Percentiles rank a stretch among this genome's conserved stretches.
These are phyloP conservation scores for Augiades crinisus DNA, from an alignment of 2,888 invertebrate species.

Conservation along the genomic window DNA sequence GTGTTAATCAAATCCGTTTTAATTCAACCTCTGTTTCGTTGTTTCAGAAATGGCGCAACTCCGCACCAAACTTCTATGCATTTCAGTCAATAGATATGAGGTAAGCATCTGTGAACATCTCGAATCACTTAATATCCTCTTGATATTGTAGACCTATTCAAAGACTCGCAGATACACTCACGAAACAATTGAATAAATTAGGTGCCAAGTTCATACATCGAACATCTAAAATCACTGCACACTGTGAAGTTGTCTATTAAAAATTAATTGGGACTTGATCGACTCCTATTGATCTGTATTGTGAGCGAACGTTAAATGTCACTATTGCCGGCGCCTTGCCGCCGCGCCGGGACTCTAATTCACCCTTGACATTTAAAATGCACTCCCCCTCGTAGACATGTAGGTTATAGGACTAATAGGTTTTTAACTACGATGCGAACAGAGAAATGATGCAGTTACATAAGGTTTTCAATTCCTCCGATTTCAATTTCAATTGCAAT, in stretches of 20 bases:
- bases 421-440: neutral
- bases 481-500: slow-evolving; percentile 13
- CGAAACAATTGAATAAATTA: slow-evolving; percentile 16
- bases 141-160: neutral
- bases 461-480: slow-evolving; percentile 5
- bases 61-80: slow-evolving; percentile 71
- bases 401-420: neutral
- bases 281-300: slow-evolving; percentile 71
- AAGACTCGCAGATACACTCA: neutral
- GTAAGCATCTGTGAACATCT: slow-evolving; percentile 45
- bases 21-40: slow-evolving; percentile 19
- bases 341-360: slow-evolving; percentile 45
- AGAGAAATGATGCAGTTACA: slow-evolving; percentile 8
- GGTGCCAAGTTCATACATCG: slow-evolving; percentile 15
- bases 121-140: neutral
- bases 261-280: slow-evolving; percentile 60
- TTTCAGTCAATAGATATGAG: slow-evolving; percentile 70
- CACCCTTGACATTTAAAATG: slow-evolving; percentile 56
- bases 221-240: slow-evolving; percentile 27
- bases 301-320: slow-evolving; percentile 39
- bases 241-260: slow-evolving; percentile 34
- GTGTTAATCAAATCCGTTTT: too few relatives aligned
- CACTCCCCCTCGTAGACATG: slow-evolving; percentile 16
- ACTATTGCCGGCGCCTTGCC: slow-evolving; percentile 46
- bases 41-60: slow-evolving; percentile 78